phyloP scores from a whole-genome alignment of 2,113 vertebrate species.

The Scomber scombrus region DNA sequence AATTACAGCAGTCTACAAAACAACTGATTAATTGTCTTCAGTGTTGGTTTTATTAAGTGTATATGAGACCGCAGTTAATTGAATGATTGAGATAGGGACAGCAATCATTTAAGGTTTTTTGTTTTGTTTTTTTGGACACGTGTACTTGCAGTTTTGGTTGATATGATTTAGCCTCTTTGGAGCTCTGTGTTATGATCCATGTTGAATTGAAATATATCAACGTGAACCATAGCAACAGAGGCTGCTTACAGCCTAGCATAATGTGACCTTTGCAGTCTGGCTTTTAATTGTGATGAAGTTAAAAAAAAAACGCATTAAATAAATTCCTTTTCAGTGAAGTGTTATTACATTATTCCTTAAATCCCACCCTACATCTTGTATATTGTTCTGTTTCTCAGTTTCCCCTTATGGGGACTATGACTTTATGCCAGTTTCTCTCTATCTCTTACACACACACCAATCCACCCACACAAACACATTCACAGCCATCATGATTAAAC shows the following conservation, averaged over 20 bases:
- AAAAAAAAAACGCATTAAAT: too few relatives aligned
- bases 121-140: too few relatives aligned
- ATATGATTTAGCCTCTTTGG: not conserved
- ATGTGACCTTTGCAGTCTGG: not conserved
- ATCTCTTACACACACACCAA: not conserved
- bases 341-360: not conserved
- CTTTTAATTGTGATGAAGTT: constrained; percentile 1
- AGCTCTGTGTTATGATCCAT: not conserved
- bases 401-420: too few relatives aligned
- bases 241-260: not conserved
- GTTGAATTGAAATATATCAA: constrained; percentile 28
- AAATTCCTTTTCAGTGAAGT: not conserved
- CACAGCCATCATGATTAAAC: constrained; percentile 43
- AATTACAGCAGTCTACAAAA: not conserved
- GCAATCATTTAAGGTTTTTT: too few relatives aligned
- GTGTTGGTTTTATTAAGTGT: not conserved
- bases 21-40: not conserved
- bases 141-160: not conserved
- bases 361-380: not conserved
- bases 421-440: not conserved
- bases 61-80: not conserved
- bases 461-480: not conserved
- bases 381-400: not conserved
- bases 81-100: not conserved
- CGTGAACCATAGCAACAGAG: not conserved